Evolutionary conservation across 1,140 invertebrate species (phyloP), one percentile per base, ranked within the genome.

Genomic region (Stegodyphus mimosarum): DNA sequence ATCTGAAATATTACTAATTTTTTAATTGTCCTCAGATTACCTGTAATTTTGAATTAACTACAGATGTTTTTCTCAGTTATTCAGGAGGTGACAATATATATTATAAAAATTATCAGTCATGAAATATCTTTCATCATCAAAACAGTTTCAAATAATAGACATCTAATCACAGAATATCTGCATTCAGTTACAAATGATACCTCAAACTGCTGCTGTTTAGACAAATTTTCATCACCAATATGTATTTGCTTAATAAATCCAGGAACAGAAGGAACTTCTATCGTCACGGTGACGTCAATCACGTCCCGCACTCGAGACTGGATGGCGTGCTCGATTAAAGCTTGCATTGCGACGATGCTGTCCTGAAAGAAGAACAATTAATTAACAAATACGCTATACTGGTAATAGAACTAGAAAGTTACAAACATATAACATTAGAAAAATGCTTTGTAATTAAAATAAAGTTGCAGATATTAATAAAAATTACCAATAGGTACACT

Each of bases 241-340:
- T 93, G 92, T 33, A 97, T 91, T 0, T 92, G 92, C 87, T 92
- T 93, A 0, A 92, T 92, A 52, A 90, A 90, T 6, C 94, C 94
- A 4, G 93, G 92, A 33, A 96, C 91, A n/a, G 96, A 94, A 0
- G 96, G 96, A 0, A 97, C 95, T 90, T 98, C 96, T 11, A 98
- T 92, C 7, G 93, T 93, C 0, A 98, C 93, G 0, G 93, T 93
- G 7, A 99, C 91, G 72, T 94, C 92, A 85, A 95, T 96, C 15
- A 98, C 95, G 89, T 97, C 96, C 52, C 96, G 92, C 85, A 97
- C 93, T 63, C 95, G 93, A 63, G 96, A 94, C 70, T 94, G 93
- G 51, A 95, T 94, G 0, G 97, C 97, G 90, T 97, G 98, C 87
- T 97, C 95, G 88, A 96, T 96, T 7, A 99, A 90, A 0, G 97